Evolutionary conservation across 2,888 invertebrate genomes (phyloP).

Genomic region (Marasmarcha lunaedactyla): DNA sequence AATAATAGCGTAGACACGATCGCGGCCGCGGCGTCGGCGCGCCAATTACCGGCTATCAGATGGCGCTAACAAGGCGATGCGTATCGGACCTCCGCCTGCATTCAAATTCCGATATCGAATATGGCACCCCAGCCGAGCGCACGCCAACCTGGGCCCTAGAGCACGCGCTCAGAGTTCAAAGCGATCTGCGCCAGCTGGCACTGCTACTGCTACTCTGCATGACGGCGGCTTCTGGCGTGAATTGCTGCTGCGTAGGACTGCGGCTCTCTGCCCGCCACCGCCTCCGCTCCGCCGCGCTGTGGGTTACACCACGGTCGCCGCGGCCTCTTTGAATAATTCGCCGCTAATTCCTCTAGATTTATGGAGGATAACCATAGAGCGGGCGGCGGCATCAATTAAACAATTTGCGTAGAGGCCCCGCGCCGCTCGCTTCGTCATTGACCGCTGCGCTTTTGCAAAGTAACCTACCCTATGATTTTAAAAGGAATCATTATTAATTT

Average conservation of each 20-base stretch:
- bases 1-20: not conserved
- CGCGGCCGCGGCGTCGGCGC: conserved; percentile 28
- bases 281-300: conserved; percentile 41
- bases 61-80: conserved; percentile 66
- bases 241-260: too few relatives aligned
- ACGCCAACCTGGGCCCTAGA: not conserved
- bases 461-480: conserved; percentile 5
- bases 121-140: conserved; percentile 2
- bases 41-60: conserved; percentile 67
- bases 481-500: not conserved
- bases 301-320: conserved; percentile 31
- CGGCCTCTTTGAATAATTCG: conserved; percentile 63
- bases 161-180: not conserved
- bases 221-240: conserved; percentile 66
- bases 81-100: conserved; percentile 39
- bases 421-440: conserved; percentile 1
- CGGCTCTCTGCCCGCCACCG: conserved; percentile 54
- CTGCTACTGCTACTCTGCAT: conserved; percentile 50
- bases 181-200: not conserved
- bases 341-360: conserved; percentile 54
- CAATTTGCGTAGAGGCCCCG: conserved; percentile 51
- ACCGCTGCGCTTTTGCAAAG: conserved; percentile 1
- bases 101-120: conserved; percentile 39
- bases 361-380: conserved; percentile 58
- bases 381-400: conserved; percentile 44